Evolutionary conservation across 2,888 invertebrate genomes (phyloP).

Genomic region (Pterobdella sp.): DNA sequence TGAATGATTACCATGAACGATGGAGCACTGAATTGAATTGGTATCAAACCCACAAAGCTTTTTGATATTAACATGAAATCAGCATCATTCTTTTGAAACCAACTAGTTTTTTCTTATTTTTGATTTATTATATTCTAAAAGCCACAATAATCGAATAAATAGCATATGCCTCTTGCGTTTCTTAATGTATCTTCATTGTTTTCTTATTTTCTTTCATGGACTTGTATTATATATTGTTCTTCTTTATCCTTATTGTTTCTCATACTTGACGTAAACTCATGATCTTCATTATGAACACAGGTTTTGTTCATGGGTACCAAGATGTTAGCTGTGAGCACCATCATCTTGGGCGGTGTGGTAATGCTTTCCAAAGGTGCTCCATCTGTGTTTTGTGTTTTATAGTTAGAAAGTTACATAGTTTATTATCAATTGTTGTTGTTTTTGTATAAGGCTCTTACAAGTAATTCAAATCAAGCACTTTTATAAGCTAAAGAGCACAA

Average conservation of each 20-base stretch:
- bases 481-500: not conserved
- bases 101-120: too few species aligned
- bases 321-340: constrained; percentile 7
- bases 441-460: not conserved
- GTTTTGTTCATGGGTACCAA: constrained; percentile 12
- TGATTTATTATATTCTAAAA: too few species aligned
- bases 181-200: not conserved
- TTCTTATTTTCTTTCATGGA: not conserved
- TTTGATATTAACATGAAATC: too few species aligned
- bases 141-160: not conserved
- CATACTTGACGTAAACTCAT: too few species aligned
- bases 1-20: too few species aligned
- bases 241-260: too few species aligned
- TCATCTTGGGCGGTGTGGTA: constrained; percentile 8
- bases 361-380: constrained; percentile 15
- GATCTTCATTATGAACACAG: too few species aligned
- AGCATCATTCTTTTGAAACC: too few species aligned
- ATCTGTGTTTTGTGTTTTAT: not conserved
- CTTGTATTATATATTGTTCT: not conserved
- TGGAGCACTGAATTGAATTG: too few species aligned
- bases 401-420: not conserved
- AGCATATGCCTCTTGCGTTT: not conserved
- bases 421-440: not conserved
- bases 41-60: too few species aligned
- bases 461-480: not conserved